phyloP scores from a whole-genome alignment of 2,797 vertebrate species.

The Silurus lanzhouensis region DNA sequence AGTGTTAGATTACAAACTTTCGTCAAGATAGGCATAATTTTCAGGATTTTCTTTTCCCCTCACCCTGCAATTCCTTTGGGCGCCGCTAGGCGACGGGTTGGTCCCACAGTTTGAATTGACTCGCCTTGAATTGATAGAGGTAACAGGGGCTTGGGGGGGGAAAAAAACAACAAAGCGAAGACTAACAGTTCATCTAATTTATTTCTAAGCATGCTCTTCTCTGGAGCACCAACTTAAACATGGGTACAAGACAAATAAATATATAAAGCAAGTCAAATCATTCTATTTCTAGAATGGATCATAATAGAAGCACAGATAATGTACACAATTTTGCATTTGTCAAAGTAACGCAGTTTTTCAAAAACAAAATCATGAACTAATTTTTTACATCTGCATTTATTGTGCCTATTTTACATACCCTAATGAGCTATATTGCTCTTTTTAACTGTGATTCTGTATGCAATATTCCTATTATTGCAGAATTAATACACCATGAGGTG shows the following conservation, averaged over 20 bases:
- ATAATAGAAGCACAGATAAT: conserved; percentile 13
- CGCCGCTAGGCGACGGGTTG: too few species aligned
- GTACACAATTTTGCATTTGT: conserved; percentile 19
- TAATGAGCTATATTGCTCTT: conserved; percentile 47
- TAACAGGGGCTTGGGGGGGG: too few species aligned
- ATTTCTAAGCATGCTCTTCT: conserved; percentile 31
- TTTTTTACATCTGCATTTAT: conserved; percentile 41
- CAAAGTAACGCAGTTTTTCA: background rate
- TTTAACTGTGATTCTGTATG: conserved; percentile 19
- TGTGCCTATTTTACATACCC: conserved; percentile 43
- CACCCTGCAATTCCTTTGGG: background rate
- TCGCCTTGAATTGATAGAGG: too few species aligned
- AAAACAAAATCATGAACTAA: background rate
- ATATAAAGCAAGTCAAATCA: conserved; percentile 34
- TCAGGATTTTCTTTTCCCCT: background rate
- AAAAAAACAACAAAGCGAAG: background rate
- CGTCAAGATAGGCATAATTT: background rate
- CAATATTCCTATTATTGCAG: conserved; percentile 46
- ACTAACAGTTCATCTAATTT: conserved; percentile 24
- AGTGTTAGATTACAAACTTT: background rate
- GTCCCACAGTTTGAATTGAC: background rate
- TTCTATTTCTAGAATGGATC: conserved; percentile 7
- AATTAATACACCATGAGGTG: conserved; percentile 30
- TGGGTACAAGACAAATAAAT: conserved; percentile 47
- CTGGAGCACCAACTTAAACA: conserved; percentile 29